Conservation (phyloP, 2,888 invertebrate species). For the Schizaphis graminum region DNA sequence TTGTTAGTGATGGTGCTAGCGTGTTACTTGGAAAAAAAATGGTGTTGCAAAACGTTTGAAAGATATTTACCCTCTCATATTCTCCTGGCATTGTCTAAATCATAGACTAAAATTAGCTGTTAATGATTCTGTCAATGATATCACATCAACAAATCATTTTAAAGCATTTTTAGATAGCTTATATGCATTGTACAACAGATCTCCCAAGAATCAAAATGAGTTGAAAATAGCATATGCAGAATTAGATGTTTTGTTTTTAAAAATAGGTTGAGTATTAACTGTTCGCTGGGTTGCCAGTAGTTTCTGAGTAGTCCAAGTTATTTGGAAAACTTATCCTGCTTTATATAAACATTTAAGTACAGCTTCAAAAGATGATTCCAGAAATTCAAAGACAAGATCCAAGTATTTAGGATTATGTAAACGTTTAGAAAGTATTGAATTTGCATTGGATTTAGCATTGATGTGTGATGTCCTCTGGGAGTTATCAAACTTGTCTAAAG, state of each 20-base stretch:
- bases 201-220: conserved; percentile 67
- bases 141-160: conserved; percentile 66
- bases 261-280: conserved; percentile 65
- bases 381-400: not conserved
- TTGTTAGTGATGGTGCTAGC: too few relatives aligned
- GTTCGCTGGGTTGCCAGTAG: conserved; percentile 66
- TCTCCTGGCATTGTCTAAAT: conserved; percentile 66
- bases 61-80: conserved; percentile 56
- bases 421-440: not conserved
- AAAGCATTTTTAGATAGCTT: conserved; percentile 64
- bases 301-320: conserved; percentile 64
- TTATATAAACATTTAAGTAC: conserved; percentile 67
- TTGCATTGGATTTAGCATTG: not conserved
- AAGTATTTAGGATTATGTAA: not conserved
- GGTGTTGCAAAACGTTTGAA: not conserved
- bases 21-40: too few relatives aligned
- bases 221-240: conserved; percentile 52
- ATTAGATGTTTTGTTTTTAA: conserved; percentile 62
- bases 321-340: conserved; percentile 65
- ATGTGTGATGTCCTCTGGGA: not conserved
- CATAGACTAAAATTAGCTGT: conserved; percentile 66
- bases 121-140: conserved; percentile 65
- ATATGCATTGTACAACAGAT: conserved; percentile 50
- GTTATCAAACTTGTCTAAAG: not conserved
- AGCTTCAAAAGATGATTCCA: not conserved